Base-by-base conservation (phyloP, 2,888 invertebrate species). In the Xestia xanthographa region DNA sequence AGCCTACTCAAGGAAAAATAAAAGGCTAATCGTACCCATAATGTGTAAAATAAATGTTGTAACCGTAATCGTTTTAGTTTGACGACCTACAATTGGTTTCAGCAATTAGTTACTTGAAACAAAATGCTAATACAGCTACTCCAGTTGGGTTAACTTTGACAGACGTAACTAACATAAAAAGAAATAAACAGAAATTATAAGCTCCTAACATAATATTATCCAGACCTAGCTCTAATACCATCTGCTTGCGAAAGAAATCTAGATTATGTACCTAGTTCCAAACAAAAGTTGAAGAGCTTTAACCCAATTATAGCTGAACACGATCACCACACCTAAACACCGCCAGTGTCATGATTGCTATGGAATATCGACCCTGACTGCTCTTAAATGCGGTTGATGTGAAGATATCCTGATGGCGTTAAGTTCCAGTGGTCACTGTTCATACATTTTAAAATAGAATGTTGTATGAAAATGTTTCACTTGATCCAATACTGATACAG, bases 241-340 rank as follows among this genome's bases (percentile, higher is more conserved):
- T 58, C 43, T 63, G 26, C 4, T 50, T 20, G 20, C 14, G 38
- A 50, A 68, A 77, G 8, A 77, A 75, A 63, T 62, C 66, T 73
- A 58, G 58, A 67, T 70, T n/a, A n/a, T n/a, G n/a, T n/a, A 12
- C 53, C n/a, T 60, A 50, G 29, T 22, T 50, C 38, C 12, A 50
- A 22, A 62, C n/a, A 20, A 65, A 75, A 63, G 6, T 29, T 29
- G 1, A 8, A 48, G n/a, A 22, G 50, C 5, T 50, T 50, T 17
- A 20, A 22, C 48, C 22, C 53, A 53, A 53, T 53, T 3, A 53
- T 5, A n/a, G 5, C n/a, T n/a, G n/a, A 53, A 12, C 12, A 53
- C n/a, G 53, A 53, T 53, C n/a, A 12, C 53, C 53, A 53, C 12
- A 53, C 53, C n/a, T 12, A 5, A 12, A 34, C 34, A 53, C n/a